Evolutionary conservation across 2,113 vertebrate species (phyloP).

Genomic region (Coregonus clupeaformis): DNA sequence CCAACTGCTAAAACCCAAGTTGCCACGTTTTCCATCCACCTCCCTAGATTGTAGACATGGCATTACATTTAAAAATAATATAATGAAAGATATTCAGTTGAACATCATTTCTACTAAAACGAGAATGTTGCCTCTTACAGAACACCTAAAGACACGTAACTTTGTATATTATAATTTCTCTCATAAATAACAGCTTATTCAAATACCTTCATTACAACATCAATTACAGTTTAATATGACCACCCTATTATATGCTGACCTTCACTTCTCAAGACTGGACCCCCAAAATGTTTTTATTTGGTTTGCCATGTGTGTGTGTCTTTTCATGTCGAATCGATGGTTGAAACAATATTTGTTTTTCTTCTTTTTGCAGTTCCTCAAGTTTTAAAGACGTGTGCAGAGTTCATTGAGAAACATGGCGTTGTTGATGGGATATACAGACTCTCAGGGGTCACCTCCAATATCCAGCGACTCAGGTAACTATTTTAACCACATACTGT

Average conservation of each 20-base stretch:
- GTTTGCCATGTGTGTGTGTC: no score
- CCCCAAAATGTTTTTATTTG: no score
- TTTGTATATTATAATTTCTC: no score
- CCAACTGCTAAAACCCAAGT: background rate
- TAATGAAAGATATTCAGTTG: background rate
- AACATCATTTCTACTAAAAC: background rate
- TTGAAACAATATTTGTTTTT: conserved; percentile 5
- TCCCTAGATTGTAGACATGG: background rate
- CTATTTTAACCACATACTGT: background rate
- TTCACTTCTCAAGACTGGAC: no score
- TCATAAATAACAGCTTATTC: no score
- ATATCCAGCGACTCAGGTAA: conserved; percentile 95
- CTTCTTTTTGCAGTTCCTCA: conserved; percentile 82
- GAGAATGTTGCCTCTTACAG: no score
- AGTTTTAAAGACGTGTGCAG: conserved; percentile 92
- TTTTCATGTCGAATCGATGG: no score
- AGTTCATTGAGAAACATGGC: conserved; percentile 95
- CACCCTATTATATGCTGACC: no score
- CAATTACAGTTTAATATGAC: no score
- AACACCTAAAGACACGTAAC: no score
- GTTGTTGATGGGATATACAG: conserved; percentile 98
- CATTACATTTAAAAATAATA: background rate
- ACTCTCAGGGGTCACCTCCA: conserved; percentile 95
- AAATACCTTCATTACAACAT: no score
- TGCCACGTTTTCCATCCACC: background rate